phyloP scores from a whole-genome alignment of 2,797 vertebrate genomes.

The Strix occidentalis region DNA sequence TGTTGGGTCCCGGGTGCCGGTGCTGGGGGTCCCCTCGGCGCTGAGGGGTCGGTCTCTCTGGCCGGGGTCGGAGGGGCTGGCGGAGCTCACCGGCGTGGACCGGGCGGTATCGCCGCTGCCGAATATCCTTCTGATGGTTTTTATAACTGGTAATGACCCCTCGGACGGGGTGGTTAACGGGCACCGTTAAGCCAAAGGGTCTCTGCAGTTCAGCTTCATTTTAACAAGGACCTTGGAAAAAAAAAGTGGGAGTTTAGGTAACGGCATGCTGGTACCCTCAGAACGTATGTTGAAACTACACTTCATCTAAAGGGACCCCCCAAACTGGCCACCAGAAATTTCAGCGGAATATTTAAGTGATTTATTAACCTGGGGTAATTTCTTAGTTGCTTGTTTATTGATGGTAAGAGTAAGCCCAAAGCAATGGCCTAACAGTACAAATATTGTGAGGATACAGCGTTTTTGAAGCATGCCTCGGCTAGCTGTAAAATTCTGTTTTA shows the following conservation, averaged over 20 bases:
- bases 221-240: neutral
- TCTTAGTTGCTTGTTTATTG: neutral
- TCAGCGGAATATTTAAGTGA: neutral
- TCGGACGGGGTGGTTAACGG: fast-evolving
- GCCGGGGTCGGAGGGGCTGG: neutral
- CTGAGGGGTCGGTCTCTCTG: neutral
- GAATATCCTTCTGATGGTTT: fast-evolving
- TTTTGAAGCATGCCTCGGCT: neutral
- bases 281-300: fast-evolving
- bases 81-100: neutral
- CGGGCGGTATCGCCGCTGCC: neutral
- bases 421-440: too few species aligned
- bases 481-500: neutral
- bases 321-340: neutral
- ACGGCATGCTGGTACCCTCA: fast-evolving
- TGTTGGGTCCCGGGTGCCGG: too few species aligned
- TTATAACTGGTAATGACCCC: fast-evolving
- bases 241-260: neutral
- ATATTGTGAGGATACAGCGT: fast-evolving
- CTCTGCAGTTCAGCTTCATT: fast-evolving
- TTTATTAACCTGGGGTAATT: neutral
- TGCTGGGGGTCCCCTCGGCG: neutral
- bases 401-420: neutral
- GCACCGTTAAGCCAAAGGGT: neutral
- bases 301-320: neutral